Base-by-base conservation (phyloP, 2,797 vertebrate genomes). In the Leucoraja ocellata region DNA sequence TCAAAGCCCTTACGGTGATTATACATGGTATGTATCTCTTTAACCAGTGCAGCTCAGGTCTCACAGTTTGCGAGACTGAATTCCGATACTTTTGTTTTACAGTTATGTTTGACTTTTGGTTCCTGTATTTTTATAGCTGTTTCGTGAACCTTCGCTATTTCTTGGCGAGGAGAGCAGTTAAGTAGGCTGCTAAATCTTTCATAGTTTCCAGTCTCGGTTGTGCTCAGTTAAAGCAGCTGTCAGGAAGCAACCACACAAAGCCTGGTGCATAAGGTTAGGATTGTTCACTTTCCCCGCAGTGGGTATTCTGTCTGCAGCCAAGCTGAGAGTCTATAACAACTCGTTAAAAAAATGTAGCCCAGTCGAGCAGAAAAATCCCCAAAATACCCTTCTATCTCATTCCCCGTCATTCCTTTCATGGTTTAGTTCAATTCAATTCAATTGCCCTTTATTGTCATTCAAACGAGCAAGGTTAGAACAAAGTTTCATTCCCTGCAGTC, bases 191-290 rank as follows among this genome's bases (percentile, higher is more conserved):
- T 54, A 73, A 91, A 54, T 76, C 25, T 92, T 76, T 58, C 90
- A 92, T 92, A 76, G 71, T 92, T 92, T 92, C 90, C 90, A 92
- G 46, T 58, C 68, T 76, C 23, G 10, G 23, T 23, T 54, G 71
- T 23, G 46, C 21, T 92, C 39, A 74, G 23, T 86, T 71, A 73
- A 73, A 91, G 32, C 88, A 91, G 65, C 88, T 91, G 88, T 46
- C 90, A 54, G 90, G 68, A 92, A 92, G 90, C 10, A n/a, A 92
- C 23, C 90, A 58, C 68, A 92, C n/a, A 39, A 73, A 74, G 71
- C 25, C 21, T 92, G 90, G 39, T 46, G 36, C 71, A 76, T 73
- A 58, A 73, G 36, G 71, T 76, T 23, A 92, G 71, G 46, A 74
- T 76, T 92, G 68, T 74, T 76, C 10, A 10, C 11, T 76, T 92